phyloP scores from a whole-genome alignment of 2,797 vertebrate genomes.

The Chelon labrosus region DNA sequence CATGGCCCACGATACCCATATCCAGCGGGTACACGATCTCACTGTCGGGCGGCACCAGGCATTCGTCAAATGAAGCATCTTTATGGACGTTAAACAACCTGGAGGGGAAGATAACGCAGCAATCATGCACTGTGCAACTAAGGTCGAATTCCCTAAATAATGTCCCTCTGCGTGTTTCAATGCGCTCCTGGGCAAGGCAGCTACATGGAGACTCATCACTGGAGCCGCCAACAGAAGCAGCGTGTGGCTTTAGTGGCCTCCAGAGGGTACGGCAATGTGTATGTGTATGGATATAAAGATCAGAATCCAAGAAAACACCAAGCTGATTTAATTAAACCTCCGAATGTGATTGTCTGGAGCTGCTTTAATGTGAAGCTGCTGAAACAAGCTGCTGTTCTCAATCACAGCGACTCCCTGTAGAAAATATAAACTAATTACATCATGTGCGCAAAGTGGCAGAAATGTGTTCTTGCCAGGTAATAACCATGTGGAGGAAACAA shows the following conservation, averaged over 20 bases:
- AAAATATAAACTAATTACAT: background rate
- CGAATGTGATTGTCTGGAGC: constrained; percentile 9
- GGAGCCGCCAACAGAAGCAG: background rate
- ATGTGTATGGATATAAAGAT: background rate
- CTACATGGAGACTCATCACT: background rate
- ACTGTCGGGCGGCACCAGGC: constrained; percentile 89
- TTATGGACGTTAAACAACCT: constrained; percentile 90
- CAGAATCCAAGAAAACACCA: background rate
- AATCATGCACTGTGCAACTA: background rate
- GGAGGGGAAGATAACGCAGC: background rate
- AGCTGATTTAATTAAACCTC: constrained; percentile 4
- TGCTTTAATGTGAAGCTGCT: constrained; percentile 2
- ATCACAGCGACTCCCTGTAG: background rate
- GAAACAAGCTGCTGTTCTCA: constrained; percentile 2
- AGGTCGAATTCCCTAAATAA: background rate
- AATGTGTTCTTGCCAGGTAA: background rate
- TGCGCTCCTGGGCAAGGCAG: background rate
- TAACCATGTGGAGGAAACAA: background rate
- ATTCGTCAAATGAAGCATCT: constrained; percentile 86
- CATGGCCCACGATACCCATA: constrained; percentile 89
- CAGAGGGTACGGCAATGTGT: background rate
- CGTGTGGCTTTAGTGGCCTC: background rate
- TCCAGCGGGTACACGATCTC: constrained; percentile 94
- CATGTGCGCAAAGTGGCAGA: background rate
- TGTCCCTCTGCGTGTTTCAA: background rate